Percentiles rank a stretch among this genome's conserved stretches.
Evolutionary conservation across 2,797 vertebrate genomes (phyloP).

Genomic region (Molossus molossus): DNA sequence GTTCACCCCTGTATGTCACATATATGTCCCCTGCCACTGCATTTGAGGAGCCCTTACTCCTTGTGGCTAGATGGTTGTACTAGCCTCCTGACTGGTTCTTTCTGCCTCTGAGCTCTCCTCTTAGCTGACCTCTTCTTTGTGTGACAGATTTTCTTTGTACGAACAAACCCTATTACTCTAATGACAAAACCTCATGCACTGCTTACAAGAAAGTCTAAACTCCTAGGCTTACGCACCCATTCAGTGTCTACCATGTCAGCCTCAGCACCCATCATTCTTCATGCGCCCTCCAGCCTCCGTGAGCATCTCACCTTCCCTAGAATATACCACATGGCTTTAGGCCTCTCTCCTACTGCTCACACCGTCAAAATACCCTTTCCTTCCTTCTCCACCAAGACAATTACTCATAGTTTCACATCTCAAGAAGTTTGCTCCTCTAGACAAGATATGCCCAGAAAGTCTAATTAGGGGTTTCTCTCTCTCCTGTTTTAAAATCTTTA

Average conservation of each 20-base stretch:
- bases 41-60: background rate
- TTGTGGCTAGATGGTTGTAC: background rate
- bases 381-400: background rate
- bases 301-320: background rate
- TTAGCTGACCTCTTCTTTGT: background rate
- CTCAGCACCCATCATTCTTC: background rate
- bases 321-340: background rate
- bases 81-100: background rate
- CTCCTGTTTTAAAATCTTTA: too few relatives aligned
- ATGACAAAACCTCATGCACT: background rate
- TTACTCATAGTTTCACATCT: background rate
- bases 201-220: background rate
- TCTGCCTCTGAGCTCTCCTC: constrained; percentile 8
- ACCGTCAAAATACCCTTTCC: background rate
- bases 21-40: background rate
- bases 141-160: background rate
- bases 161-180: background rate
- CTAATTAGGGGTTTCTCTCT: background rate
- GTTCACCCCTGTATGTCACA: background rate
- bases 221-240: background rate
- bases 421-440: background rate
- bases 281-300: background rate
- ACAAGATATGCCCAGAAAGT: background rate
- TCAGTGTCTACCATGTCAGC: background rate
- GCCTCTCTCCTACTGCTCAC: background rate